Base-by-base conservation (phyloP, 2,797 vertebrate species). In the Menidia menidia region DNA sequence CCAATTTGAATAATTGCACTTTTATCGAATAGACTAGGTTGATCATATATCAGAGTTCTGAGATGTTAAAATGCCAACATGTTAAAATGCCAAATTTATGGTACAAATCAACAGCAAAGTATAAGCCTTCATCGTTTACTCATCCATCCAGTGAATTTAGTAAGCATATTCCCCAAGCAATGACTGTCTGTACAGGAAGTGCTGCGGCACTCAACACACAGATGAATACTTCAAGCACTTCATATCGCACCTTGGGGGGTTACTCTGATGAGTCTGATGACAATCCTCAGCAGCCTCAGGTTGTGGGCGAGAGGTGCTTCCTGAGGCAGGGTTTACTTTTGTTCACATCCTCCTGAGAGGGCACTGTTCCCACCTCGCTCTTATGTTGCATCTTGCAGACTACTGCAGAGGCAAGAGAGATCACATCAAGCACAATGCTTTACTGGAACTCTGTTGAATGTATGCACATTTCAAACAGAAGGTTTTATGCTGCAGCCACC, bases 381-480 rank as follows among this genome's bases (percentile, higher is more conserved):
- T 68, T 41, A 45, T 41, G n/a, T 71, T 71, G 41, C 47, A 69
- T 55, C 55, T 35, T 64, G 50, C 43, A 70, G 54, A 79, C 61
- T 31, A 66, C 70, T 50, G 61, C 62, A 64, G 53, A 60, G 42
- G 63, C 32, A 60, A 35, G 58, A 60, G 6, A 60, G 47, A 71
- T 18, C 32, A 58, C 2, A 60, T 60, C 18, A 25, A 52, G 30
- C 54, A 56, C 10, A 18, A 39, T 39, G 5, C 6, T 10, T 7
- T 25, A 25, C 25, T 39, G 35, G 7, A 39, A 7, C 10, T 39
- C 35, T 39, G 35, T 39, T 39, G 35, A 39, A 39, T 39, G 3
- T 0, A 39, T 10, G 31, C 16, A 53, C 10, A 51, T 51, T 65
- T 65, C 31, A 47, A 39, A 30, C 42, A 55, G 41, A 53, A 65